These are phyloP conservation scores for Oxygymnocypris stewartii DNA, from an alignment of 2,113 vertebrate genomes.

Conservation along the genomic window DNA sequence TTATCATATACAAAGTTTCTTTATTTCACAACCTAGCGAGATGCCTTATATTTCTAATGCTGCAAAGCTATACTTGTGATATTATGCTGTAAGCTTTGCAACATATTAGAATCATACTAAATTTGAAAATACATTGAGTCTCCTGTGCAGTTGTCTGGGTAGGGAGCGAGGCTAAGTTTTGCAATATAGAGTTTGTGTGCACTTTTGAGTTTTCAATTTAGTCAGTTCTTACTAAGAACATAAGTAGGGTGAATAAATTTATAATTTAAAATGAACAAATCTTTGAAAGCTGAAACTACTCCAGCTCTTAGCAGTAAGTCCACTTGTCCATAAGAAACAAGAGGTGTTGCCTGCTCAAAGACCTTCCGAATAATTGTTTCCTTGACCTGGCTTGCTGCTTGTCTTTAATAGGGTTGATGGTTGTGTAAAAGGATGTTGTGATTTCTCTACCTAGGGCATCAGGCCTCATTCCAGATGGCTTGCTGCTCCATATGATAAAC, in stretches of 20 bases:
- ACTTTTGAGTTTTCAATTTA: neutral
- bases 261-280: neutral
- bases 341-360: conserved; percentile 6
- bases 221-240: neutral
- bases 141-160: no score
- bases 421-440: conserved; percentile 8
- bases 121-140: neutral
- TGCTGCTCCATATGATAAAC: conserved; percentile 27
- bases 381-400: conserved; percentile 1
- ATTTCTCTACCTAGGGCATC: neutral
- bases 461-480: neutral
- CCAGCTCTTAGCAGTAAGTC: neutral
- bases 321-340: neutral
- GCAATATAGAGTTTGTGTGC: neutral
- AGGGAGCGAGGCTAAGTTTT: neutral
- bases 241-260: neutral
- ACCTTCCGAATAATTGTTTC: conserved; percentile 28
- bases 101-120: neutral
- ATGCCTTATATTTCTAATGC: neutral
- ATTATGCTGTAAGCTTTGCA: neutral
- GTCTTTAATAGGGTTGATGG: conserved; percentile 3
- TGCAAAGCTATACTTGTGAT: neutral
- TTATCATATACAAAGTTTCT: neutral
- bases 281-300: neutral
- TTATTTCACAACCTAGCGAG: neutral